A percentile compares a stretch with the other conserved stretches of the same genome.
phyloP scores from a whole-genome alignment of 2,888 invertebrate genomes.

The Sialis lutaria region DNA sequence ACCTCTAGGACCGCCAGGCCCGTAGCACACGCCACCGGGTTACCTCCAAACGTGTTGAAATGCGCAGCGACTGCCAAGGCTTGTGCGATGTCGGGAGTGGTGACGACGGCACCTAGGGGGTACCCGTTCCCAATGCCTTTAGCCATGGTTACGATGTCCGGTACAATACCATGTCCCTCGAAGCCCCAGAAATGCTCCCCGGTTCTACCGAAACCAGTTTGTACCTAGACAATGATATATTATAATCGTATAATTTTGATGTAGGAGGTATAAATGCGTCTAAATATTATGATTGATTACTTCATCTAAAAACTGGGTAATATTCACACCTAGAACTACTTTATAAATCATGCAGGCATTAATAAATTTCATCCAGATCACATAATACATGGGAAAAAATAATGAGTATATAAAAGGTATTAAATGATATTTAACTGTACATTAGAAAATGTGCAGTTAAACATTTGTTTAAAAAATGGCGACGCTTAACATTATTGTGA shows the following conservation, averaged over 20 bases:
- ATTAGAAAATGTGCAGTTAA: too few relatives aligned
- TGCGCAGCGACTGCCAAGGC: constrained; percentile 57
- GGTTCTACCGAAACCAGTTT: constrained; percentile 90
- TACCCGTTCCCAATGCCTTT: constrained; percentile 94
- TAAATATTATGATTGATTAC: too few relatives aligned
- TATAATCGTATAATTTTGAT: neutral
- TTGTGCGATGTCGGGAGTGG: constrained; percentile 74
- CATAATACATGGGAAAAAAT: too few relatives aligned
- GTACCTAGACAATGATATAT: constrained; percentile 39
- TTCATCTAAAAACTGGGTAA: too few relatives aligned
- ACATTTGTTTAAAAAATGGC: too few relatives aligned
- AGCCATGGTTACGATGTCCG: constrained; percentile 93
- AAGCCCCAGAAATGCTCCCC: constrained; percentile 97
- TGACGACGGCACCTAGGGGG: constrained; percentile 89
- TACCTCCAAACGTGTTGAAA: constrained; percentile 95
- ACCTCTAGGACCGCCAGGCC: constrained; percentile 89
- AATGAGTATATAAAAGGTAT: too few relatives aligned
- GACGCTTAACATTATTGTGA: too few relatives aligned
- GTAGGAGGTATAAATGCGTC: too few relatives aligned
- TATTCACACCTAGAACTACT: too few relatives aligned
- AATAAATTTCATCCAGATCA: too few relatives aligned
- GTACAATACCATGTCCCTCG: constrained; percentile 63
- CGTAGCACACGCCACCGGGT: constrained; percentile 75
- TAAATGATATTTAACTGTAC: too few relatives aligned
- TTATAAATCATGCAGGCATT: too few relatives aligned